A percentile compares a stretch with the other conserved stretches of the same genome.
Evolutionary conservation across 2,888 invertebrate species (phyloP).

Genomic region (Amaurobius ferox): DNA sequence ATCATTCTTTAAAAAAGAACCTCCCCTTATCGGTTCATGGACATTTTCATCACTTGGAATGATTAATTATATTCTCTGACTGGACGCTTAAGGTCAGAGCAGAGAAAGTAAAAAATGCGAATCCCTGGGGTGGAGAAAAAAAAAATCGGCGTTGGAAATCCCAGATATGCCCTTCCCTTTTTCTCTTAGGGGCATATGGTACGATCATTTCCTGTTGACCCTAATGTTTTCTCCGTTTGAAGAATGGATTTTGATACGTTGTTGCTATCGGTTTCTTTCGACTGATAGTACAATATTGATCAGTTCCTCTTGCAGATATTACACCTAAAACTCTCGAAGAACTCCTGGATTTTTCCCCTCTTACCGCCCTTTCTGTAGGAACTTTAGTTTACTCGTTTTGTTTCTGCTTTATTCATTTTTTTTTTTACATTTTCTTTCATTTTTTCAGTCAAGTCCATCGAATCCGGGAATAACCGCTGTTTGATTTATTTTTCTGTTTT

Average conservation of each 20-base stretch:
- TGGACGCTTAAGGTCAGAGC: slow-evolving; percentile 61
- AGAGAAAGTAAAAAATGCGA: slow-evolving; percentile 27
- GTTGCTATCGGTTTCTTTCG: slow-evolving; percentile 69
- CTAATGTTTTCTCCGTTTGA: slow-evolving; percentile 71
- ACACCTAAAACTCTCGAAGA: slow-evolving; percentile 62
- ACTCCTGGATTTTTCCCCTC: slow-evolving; percentile 25
- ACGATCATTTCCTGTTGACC: slow-evolving; percentile 68
- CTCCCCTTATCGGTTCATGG: slow-evolving; percentile 42
- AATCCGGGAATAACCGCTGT: background rate
- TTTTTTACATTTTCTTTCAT: background rate
- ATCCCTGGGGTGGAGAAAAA: slow-evolving; percentile 33
- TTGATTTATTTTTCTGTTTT: slow-evolving; percentile 4
- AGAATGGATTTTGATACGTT: slow-evolving; percentile 72
- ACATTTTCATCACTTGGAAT: slow-evolving; percentile 60
- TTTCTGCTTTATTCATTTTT: background rate
- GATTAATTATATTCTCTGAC: slow-evolving; percentile 65
- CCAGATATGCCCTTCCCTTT: slow-evolving; percentile 45
- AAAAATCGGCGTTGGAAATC: slow-evolving; percentile 33
- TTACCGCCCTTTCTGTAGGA: slow-evolving; percentile 2
- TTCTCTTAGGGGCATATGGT: slow-evolving; percentile 60
- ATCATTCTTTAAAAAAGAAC: slow-evolving; percentile 15
- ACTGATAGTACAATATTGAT: slow-evolving; percentile 71
- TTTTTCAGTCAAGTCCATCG: background rate
- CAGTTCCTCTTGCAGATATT: slow-evolving; percentile 60
- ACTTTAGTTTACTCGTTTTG: slow-evolving; percentile 27